Conservation (phyloP, 2,888 invertebrate genomes). For the Gymnoscelis rufifasciata region DNA sequence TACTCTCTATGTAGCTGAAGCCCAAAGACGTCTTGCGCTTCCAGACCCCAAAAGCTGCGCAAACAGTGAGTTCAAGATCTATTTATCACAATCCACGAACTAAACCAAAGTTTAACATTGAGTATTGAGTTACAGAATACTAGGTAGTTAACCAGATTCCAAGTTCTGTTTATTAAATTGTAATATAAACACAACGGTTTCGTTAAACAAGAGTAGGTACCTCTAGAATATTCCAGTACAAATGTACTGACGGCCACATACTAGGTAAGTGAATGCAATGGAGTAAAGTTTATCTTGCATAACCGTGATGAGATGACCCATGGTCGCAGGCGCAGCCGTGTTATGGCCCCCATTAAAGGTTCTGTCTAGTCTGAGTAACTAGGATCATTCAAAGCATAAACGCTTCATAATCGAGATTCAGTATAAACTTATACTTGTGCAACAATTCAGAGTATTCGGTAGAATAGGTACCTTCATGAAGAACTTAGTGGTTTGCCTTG, state of each 20-base stretch:
- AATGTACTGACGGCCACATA: background rate
- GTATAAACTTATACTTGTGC: slow-evolving; percentile 14
- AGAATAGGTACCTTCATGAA: slow-evolving; percentile 2
- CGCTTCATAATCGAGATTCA: slow-evolving; percentile 7
- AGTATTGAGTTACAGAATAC: too few relatives aligned
- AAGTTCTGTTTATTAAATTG: too few relatives aligned
- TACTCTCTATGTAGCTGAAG: slow-evolving; percentile 84
- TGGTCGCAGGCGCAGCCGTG: slow-evolving; percentile 23
- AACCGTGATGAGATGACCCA: slow-evolving; percentile 24
- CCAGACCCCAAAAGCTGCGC: slow-evolving; percentile 94
- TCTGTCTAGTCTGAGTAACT: too few relatives aligned
- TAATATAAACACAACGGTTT: too few relatives aligned
- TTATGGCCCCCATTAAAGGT: slow-evolving; percentile 22
- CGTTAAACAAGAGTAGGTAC: too few relatives aligned
- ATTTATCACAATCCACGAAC: too few relatives aligned
- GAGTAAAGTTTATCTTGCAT: slow-evolving; percentile 22
- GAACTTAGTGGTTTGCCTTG: slow-evolving; percentile 43
- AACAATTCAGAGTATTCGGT: slow-evolving; percentile 30
- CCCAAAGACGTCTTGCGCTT: slow-evolving; percentile 90
- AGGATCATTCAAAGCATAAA: too few relatives aligned
- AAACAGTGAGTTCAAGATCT: slow-evolving; percentile 91
- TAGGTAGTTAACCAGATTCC: too few relatives aligned
- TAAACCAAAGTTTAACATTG: too few relatives aligned
- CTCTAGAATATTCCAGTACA: too few relatives aligned
- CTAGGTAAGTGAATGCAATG: slow-evolving; percentile 7